Base-by-base conservation (phyloP, 2,797 vertebrate species). In the Apogon talboti region DNA sequence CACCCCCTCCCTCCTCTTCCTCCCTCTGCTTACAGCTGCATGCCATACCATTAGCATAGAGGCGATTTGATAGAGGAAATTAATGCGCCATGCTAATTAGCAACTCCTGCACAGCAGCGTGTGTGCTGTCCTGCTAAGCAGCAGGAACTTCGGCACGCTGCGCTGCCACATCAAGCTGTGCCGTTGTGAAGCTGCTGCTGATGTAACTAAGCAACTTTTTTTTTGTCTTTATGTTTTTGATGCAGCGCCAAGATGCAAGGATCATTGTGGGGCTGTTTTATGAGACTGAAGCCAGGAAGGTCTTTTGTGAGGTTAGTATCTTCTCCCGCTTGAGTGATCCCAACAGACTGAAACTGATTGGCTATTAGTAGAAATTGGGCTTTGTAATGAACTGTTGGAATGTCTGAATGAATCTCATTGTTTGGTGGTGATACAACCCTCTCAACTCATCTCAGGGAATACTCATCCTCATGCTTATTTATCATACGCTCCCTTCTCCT, bases 241-340 rank as follows among this genome's bases (percentile, higher is more conserved):
- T 7, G 33, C 84, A 98, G 97, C 94, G 97, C 21, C 97, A 98
- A 79, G 97, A 98, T 0, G 97, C 97, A 1, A 92, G 97, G 15
- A 98, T 98, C 91, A 98, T 98, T 2, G 97, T 98, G 88, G 97
- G 97, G 30, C 95, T 98, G 49, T 98, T 98, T 89, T 98, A 98
- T 13, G 97, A 98, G 87, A 98, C 96, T 0, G 97, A 98, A 90
- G 97, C 97, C 15, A 93, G 96, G 50, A 98, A 98, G 81, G 97
- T 98, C 67, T 98, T 98, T 84, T 98, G 97, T 56, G 96, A 98
- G 96, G 97, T 98, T 65, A 33, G 89, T 84, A 14, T 18, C 12
- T 71, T 74, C 56, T 56, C 45, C 42, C 1, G 24, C 79, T 79
- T 37, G 1, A 72, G 68, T 75, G 54, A 78, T 81, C 66, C 74